Evolutionary conservation across 2,888 invertebrate genomes (phyloP).

Genomic region (Diogma glabrata): DNA sequence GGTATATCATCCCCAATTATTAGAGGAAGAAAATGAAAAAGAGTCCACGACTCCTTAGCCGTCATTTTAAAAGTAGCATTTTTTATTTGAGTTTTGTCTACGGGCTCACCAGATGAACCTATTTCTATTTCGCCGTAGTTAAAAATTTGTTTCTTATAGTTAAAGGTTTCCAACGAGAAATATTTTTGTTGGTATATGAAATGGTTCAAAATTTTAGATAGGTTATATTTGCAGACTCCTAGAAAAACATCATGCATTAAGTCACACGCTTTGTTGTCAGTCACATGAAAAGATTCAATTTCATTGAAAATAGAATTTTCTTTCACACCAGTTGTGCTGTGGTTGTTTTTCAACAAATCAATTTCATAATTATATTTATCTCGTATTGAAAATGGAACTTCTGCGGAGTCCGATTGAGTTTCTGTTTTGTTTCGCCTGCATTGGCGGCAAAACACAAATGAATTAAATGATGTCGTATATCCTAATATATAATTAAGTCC

Average conservation of each 20-base stretch:
- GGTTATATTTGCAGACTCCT: constrained; percentile 7
- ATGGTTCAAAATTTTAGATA: constrained; percentile 2
- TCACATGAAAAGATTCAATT: too few relatives aligned
- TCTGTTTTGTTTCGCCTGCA: not conserved
- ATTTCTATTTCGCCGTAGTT: constrained; percentile 14
- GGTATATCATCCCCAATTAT: constrained; percentile 7
- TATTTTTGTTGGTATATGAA: constrained; percentile 8
- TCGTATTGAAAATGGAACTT: not conserved
- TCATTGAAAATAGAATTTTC: constrained; percentile 9
- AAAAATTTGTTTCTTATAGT: constrained; percentile 13
- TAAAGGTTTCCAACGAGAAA: constrained; percentile 1
- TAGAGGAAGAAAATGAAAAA: constrained; percentile 7
- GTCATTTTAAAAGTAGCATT: constrained; percentile 4
- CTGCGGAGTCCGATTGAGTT: not conserved
- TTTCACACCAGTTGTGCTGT: not conserved
- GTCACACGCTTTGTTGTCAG: constrained; percentile 4
- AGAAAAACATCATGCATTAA: constrained; percentile 12
- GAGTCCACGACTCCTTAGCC: not conserved
- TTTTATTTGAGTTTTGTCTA: not conserved
- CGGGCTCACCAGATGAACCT: constrained; percentile 10
- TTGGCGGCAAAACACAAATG: not conserved
- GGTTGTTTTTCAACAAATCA: not conserved
- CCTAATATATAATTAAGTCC: not conserved
- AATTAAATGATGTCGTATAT: not conserved
- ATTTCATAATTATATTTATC: not conserved